Conservation (phyloP, 2,113 vertebrate species). For the Colius striatus region DNA sequence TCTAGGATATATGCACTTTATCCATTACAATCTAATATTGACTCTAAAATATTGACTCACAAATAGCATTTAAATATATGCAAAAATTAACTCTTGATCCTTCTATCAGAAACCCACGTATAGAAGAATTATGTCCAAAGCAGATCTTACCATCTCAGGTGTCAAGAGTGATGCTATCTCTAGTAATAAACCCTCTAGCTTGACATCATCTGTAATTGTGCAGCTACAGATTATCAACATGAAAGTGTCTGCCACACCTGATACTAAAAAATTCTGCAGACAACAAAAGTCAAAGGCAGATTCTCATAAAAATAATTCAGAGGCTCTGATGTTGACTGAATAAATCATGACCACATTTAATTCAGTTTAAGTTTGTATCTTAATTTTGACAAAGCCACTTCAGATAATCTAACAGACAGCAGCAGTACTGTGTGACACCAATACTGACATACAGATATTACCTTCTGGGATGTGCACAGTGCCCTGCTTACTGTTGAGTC, state of each 20-base stretch:
- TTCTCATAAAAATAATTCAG: neutral
- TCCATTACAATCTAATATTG: neutral
- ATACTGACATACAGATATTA: neutral
- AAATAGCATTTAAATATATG: neutral
- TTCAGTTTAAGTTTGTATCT: neutral
- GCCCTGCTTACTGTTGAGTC: neutral
- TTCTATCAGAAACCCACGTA: neutral
- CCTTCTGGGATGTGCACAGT: neutral
- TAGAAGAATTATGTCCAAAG: neutral
- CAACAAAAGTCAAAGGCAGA: neutral
- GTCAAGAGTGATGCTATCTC: neutral
- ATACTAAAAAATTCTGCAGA: neutral
- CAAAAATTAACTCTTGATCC: neutral
- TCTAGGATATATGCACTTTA: neutral
- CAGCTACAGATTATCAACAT: neutral
- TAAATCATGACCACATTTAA: neutral
- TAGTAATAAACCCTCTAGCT: neutral
- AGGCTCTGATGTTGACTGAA: neutral
- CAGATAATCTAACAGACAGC: neutral
- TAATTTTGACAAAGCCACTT: neutral
- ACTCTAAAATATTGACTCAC: neutral
- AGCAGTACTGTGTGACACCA: neutral
- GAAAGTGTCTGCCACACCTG: neutral
- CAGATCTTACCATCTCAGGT: neutral
- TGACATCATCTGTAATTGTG: neutral